Percentiles rank a stretch among this genome's conserved stretches.
phyloP scores from a whole-genome alignment of 2,797 vertebrate genomes.

The Bufotes viridis region DNA sequence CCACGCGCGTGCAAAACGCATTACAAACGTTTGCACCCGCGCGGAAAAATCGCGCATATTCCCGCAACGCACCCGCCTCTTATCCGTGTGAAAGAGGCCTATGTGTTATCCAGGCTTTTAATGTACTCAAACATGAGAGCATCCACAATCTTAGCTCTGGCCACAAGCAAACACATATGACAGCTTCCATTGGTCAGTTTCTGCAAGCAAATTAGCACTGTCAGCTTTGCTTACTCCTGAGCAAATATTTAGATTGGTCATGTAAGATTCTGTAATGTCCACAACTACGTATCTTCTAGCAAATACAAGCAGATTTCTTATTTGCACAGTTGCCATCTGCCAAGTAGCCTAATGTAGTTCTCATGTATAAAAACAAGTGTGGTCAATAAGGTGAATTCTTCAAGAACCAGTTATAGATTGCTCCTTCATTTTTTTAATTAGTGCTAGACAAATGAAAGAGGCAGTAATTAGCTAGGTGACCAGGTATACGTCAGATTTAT shows the following conservation, averaged over 20 bases:
- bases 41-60: no score
- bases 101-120: background rate
- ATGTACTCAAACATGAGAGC: background rate
- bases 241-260: conserved; percentile 17
- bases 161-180: background rate
- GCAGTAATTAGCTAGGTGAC: no score
- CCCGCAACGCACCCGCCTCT: no score
- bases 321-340: background rate
- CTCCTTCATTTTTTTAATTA: background rate
- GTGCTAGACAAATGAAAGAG: no score
- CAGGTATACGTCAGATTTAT: no score
- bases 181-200: background rate
- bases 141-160: background rate
- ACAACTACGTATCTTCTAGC: conserved; percentile 1
- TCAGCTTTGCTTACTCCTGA: background rate
- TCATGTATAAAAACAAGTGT: background rate
- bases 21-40: no score
- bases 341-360: background rate
- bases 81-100: no score
- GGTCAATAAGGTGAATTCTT: background rate
- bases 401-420: background rate
- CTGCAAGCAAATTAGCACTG: background rate
- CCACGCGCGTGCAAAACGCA: no score
- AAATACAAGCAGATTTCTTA: conserved; percentile 1
- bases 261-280: conserved; percentile 4